These are phyloP conservation scores for Beris morrisii DNA, from an alignment of 2,888 invertebrate species.

Conservation along the genomic window DNA sequence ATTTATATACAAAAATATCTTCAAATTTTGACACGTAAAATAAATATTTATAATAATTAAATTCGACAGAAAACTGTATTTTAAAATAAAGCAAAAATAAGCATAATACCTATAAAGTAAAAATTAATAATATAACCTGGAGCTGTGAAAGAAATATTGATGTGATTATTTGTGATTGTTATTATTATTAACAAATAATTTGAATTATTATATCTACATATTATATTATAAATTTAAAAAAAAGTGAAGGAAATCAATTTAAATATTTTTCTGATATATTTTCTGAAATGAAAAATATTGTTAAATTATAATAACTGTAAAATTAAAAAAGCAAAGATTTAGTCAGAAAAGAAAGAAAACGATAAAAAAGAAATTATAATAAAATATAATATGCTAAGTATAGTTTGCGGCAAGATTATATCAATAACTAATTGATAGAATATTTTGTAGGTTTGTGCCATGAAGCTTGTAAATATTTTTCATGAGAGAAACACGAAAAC, in stretches of 20 bases:
- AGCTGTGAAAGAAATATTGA: slow-evolving; percentile 57
- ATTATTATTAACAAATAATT: slow-evolving; percentile 41
- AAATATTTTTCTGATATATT: slow-evolving; percentile 17
- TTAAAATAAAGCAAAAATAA: background rate
- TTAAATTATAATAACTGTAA: slow-evolving; percentile 2
- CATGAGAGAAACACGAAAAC: background rate
- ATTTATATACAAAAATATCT: too few species aligned
- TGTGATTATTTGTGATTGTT: slow-evolving; percentile 58
- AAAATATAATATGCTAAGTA: too few species aligned
- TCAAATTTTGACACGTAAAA: too few species aligned
- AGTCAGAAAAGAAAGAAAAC: too few species aligned
- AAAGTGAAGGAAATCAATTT: slow-evolving; percentile 4
- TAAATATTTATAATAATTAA: too few species aligned
- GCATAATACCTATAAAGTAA: background rate
- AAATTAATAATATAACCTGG: slow-evolving; percentile 49
- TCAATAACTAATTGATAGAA: background rate
- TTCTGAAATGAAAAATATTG: slow-evolving; percentile 6
- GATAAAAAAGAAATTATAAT: too few species aligned
- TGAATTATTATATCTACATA: slow-evolving; percentile 30
- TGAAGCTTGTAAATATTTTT: slow-evolving; percentile 15
- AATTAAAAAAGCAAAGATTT: too few species aligned
- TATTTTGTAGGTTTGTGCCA: slow-evolving; percentile 13
- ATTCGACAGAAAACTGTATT: too few species aligned
- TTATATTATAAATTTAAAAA: slow-evolving; percentile 19
- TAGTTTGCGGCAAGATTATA: background rate